Conservation (phyloP, 2,888 invertebrate species). For the Petrolisthes cinctipes region DNA sequence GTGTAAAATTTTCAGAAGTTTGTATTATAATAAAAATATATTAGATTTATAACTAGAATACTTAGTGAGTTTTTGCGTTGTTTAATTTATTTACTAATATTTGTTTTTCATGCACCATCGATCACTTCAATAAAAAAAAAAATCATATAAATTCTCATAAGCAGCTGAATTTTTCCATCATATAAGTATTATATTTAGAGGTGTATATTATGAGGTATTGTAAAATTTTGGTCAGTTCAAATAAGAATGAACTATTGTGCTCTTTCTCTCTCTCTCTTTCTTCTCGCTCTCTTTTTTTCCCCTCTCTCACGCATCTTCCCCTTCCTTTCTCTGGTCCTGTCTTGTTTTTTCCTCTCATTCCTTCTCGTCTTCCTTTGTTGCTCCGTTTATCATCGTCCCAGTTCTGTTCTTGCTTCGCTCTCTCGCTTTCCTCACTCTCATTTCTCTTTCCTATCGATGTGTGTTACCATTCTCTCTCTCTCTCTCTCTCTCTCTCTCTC, state of each 20-base stretch:
- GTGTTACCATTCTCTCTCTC: background rate
- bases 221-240: background rate
- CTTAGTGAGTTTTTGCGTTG: too few relatives aligned
- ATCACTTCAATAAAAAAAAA: too few relatives aligned
- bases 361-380: background rate
- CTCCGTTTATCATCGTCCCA: background rate
- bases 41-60: too few relatives aligned
- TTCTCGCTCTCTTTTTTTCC: background rate
- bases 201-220: too few relatives aligned
- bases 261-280: background rate
- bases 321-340: background rate
- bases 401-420: background rate
- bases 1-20: too few relatives aligned
- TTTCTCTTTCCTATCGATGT: background rate
- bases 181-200: too few relatives aligned
- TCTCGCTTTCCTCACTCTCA: background rate
- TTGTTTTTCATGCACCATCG: too few relatives aligned
- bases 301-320: background rate
- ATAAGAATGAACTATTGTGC: background rate
- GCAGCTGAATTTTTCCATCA: too few relatives aligned
- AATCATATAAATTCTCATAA: too few relatives aligned
- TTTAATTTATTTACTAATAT: too few relatives aligned
- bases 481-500: background rate
- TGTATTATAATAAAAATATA: too few relatives aligned
- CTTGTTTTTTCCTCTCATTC: background rate